A percentile compares a stretch with the other conserved stretches of the same genome.
phyloP scores from a whole-genome alignment of 92 coral and sea anemone genomes.

The Porites divaricata region DNA sequence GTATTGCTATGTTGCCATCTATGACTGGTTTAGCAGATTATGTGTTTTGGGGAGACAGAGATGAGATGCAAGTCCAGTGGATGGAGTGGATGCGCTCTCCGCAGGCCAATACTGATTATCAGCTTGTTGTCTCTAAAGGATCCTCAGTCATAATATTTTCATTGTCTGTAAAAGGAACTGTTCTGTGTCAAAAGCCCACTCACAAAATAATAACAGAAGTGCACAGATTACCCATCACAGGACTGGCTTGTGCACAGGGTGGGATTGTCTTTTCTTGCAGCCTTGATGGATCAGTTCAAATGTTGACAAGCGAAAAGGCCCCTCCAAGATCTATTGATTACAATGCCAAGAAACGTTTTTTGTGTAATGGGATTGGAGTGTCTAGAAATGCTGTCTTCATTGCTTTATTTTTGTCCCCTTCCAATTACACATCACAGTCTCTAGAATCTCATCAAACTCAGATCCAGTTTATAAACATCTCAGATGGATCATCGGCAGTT shows the following conservation, averaged over 20 bases:
- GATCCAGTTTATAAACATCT: conserved; percentile 32
- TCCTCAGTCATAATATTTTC: conserved; percentile 48
- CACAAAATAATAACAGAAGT: conserved; percentile 48
- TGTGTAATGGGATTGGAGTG: conserved; percentile 28
- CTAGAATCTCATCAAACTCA: conserved; percentile 35
- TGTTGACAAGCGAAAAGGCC: conserved; percentile 28
- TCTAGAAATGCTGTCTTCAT: conserved; percentile 23
- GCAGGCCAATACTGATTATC: background rate
- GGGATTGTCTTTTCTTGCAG: conserved; percentile 64
- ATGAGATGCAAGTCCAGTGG: conserved; percentile 30
- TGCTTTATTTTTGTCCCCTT: conserved; percentile 12
- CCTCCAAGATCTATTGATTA: conserved; percentile 8
- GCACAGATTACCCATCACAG: conserved; percentile 69
- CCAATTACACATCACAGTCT: conserved; percentile 25
- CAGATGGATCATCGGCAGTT: conserved; percentile 12
- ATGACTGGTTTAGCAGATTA: conserved; percentile 34
- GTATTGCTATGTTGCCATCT: conserved; percentile 38
- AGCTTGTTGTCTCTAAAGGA: conserved; percentile 59
- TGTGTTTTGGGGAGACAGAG: conserved; percentile 42
- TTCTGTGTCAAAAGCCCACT: conserved; percentile 43
- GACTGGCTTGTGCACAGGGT: conserved; percentile 49
- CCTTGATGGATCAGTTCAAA: conserved; percentile 67
- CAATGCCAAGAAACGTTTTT: conserved; percentile 17
- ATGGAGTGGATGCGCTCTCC: conserved; percentile 12
- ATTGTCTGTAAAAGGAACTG: conserved; percentile 22